These are phyloP conservation scores for Caenorhabditis sp. DNA, from an alignment of 2,888 invertebrate species.

Conservation along the genomic window DNA sequence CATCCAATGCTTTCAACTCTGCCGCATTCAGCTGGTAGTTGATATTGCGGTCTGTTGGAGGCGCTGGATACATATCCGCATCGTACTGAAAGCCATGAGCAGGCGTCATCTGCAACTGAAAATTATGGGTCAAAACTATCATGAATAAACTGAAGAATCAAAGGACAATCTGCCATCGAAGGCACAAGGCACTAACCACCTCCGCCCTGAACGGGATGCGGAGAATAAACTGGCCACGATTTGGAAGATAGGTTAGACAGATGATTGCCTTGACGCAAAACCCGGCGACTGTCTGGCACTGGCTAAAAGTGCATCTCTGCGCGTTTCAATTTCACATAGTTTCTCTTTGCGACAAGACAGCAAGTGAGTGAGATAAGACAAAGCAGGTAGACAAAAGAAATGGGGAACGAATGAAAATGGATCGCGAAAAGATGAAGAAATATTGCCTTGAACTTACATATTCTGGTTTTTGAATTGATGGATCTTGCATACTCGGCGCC, in stretches of 20 bases:
- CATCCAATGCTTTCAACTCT: slow-evolving; percentile 77
- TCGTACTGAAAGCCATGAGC: slow-evolving; percentile 35
- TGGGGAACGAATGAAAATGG: neutral
- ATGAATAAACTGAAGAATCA: neutral
- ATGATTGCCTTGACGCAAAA: slow-evolving; percentile 29
- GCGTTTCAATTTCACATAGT: slow-evolving; percentile 13
- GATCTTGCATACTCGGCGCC: slow-evolving; percentile 33
- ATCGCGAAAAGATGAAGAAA: slow-evolving; percentile 8
- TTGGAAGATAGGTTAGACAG: slow-evolving; percentile 20
- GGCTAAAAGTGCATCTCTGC: slow-evolving; percentile 48
- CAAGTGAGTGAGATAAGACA: slow-evolving; percentile 44
- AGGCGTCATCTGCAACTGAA: slow-evolving; percentile 26
- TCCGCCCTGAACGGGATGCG: neutral
- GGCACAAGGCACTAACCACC: neutral
- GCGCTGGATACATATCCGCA: slow-evolving; percentile 30
- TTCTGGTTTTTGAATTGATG: slow-evolving; percentile 50
- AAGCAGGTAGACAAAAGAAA: slow-evolving; percentile 9
- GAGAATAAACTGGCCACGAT: too few relatives aligned
- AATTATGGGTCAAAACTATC: neutral
- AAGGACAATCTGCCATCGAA: neutral
- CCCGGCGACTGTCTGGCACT: slow-evolving; percentile 40
- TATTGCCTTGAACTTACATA: slow-evolving; percentile 26
- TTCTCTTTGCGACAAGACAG: slow-evolving; percentile 21
- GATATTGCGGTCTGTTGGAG: slow-evolving; percentile 48
- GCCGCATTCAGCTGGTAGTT: slow-evolving; percentile 75